Evolutionary conservation across 2,888 invertebrate genomes (phyloP).

Genomic region (Zaprionus lineosus): DNA sequence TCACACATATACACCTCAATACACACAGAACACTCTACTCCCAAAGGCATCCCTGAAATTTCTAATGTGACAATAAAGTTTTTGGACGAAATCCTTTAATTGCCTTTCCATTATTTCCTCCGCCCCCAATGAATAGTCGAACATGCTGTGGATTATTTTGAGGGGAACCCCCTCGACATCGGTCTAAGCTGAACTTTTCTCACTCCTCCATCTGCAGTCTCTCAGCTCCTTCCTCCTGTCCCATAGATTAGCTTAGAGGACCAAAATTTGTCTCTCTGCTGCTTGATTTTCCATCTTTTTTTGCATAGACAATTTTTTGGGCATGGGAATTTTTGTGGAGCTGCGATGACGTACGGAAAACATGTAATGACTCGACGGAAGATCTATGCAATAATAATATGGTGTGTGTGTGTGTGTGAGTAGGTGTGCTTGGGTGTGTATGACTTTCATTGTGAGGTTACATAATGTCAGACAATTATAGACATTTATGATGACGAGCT

Average conservation of each 20-base stretch:
- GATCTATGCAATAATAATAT: constrained; percentile 47
- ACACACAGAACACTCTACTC: too few relatives aligned
- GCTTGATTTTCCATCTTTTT: constrained; percentile 46
- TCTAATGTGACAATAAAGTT: constrained; percentile 66
- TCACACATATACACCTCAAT: background rate
- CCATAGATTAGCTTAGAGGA: constrained; percentile 27
- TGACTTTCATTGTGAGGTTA: constrained; percentile 55
- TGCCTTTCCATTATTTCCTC: constrained; percentile 53
- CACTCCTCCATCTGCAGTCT: too few relatives aligned
- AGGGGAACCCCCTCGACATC: too few relatives aligned
- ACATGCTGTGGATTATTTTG: constrained; percentile 3
- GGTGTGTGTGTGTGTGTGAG: background rate
- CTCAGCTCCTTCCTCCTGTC: too few relatives aligned
- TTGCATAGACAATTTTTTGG: constrained; percentile 71
- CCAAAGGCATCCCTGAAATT: too few relatives aligned
- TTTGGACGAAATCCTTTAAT: constrained; percentile 71
- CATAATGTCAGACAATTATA: constrained; percentile 60
- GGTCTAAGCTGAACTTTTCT: too few relatives aligned
- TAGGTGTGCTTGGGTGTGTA: constrained; percentile 4
- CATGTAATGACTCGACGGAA: constrained; percentile 61
- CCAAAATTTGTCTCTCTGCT: constrained; percentile 22
- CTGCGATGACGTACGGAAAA: constrained; percentile 58
- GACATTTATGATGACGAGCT: constrained; percentile 61
- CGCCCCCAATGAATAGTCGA: constrained; percentile 29
- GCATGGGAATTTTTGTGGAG: constrained; percentile 22